Evolutionary conservation across 2,888 invertebrate genomes (phyloP), one percentile per base, ranked within the genome.

Genomic region (Mechanitis messenoides): DNA sequence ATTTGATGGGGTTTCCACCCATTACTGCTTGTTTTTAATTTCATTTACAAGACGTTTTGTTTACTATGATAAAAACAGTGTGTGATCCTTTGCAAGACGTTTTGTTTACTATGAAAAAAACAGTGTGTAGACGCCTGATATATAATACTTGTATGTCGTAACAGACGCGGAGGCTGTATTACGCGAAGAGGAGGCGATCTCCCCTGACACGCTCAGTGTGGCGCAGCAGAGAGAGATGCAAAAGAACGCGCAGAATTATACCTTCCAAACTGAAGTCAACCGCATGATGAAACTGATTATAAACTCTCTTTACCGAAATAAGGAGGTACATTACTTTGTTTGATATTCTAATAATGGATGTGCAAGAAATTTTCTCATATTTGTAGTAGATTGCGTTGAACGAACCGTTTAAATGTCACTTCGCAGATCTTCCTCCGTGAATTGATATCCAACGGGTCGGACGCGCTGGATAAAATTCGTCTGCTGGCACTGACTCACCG

Each of bases 261-360:
- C 93, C 35, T 99, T 98, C 92, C 97, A 99, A 91, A 98, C 99
- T 0, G 99, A 99, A 91, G 99, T 99, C 53, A 98, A 98, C 90
- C 95, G 99, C 63, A 98, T 99, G 98, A 99, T 99, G 99, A 99
- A 99, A 87, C 93, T 99, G 64, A 99, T 99, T 85, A 99, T 99
- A 82, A 99, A 99, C 91, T 99, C 99, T 7, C 91, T 99, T 7
- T 99, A 99, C 89, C 93, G 98, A 74, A 99, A 99, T 87, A 99
- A 99, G 90, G 99, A 99, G 92, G 95, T 95, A 38, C 38, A 35
- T 33, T 5, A 5, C 3, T 1, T 45, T 2, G 20, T 28, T 12
- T 11, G 9, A 35, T 9, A 33, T 11, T 1, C 20, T 28, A 3
- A 2, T 1, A n/a, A 12, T 4, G 28, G 45, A 9, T 28, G 7